phyloP scores from a whole-genome alignment of 1,140 invertebrate genomes.

The Bombus superbus region DNA sequence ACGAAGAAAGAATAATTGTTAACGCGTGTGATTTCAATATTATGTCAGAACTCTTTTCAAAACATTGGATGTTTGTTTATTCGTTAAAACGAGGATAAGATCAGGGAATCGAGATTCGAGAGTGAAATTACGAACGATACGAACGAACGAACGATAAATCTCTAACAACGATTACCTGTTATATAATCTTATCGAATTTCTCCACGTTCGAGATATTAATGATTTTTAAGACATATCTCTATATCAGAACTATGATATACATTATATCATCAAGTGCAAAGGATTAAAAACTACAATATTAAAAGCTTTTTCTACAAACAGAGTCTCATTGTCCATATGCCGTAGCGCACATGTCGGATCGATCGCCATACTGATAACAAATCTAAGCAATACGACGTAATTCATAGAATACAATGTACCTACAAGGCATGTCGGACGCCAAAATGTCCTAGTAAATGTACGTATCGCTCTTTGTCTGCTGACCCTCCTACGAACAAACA shows the following conservation, averaged over 20 bases:
- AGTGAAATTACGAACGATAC: neutral
- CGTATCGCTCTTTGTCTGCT: constrained; percentile 79
- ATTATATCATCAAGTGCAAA: neutral
- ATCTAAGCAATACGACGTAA: constrained; percentile 60
- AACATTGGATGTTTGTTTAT: too few relatives aligned
- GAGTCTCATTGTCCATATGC: neutral
- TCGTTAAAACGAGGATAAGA: too few relatives aligned
- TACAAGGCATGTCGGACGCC: constrained; percentile 65
- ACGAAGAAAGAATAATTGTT: too few relatives aligned
- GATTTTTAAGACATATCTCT: neutral
- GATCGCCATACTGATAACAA: constrained; percentile 23
- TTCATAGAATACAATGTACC: constrained; percentile 67
- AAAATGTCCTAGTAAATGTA: constrained; percentile 82
- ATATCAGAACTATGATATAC: too few relatives aligned
- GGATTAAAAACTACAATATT: neutral
- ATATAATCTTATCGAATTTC: neutral
- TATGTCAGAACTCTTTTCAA: neutral
- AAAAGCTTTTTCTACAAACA: constrained; percentile 18
- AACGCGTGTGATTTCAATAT: too few relatives aligned
- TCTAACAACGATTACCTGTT: neutral
- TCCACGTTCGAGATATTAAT: neutral
- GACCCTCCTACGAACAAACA: constrained; percentile 72
- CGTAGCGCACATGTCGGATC: neutral
- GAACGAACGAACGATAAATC: neutral
- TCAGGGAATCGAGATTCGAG: too few relatives aligned